phyloP scores from a whole-genome alignment of 1,140 invertebrate species.

The Aphelinus atriplicis region DNA sequence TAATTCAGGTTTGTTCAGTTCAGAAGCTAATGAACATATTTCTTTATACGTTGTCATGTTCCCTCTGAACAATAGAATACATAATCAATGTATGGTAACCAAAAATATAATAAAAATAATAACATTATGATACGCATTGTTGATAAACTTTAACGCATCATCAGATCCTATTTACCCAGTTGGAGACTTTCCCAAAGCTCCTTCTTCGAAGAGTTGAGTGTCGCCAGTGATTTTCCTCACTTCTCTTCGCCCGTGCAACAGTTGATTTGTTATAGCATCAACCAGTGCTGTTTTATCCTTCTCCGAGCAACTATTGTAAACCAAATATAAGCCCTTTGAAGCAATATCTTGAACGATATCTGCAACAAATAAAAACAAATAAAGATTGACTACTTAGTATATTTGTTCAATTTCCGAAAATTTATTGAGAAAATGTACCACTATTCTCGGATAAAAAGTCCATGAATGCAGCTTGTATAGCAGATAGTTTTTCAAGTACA shows the following conservation, averaged over 20 bases:
- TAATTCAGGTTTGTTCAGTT: constrained; percentile 93
- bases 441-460: constrained; percentile 88
- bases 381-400: constrained; percentile 4
- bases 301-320: constrained; percentile 83
- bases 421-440: constrained; percentile 68
- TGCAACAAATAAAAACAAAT: constrained; percentile 52
- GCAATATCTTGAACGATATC: constrained; percentile 92
- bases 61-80: constrained; percentile 66
- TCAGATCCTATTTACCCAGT: constrained; percentile 72
- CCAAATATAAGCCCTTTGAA: constrained; percentile 87
- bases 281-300: constrained; percentile 78
- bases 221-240: constrained; percentile 80
- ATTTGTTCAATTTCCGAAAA: constrained; percentile 3
- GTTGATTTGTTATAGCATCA: constrained; percentile 80
- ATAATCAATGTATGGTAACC: too few relatives aligned
- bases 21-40: constrained; percentile 90
- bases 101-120: too few relatives aligned
- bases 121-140: too few relatives aligned
- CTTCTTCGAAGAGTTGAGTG: constrained; percentile 89
- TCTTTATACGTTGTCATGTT: constrained; percentile 93
- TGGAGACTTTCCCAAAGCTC: constrained; percentile 83
- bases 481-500: constrained; percentile 73
- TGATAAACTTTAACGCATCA: too few relatives aligned
- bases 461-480: constrained; percentile 87
- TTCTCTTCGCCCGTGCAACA: constrained; percentile 79